phyloP scores from a whole-genome alignment of 2,888 invertebrate genomes.

The Nowickia ferox region DNA sequence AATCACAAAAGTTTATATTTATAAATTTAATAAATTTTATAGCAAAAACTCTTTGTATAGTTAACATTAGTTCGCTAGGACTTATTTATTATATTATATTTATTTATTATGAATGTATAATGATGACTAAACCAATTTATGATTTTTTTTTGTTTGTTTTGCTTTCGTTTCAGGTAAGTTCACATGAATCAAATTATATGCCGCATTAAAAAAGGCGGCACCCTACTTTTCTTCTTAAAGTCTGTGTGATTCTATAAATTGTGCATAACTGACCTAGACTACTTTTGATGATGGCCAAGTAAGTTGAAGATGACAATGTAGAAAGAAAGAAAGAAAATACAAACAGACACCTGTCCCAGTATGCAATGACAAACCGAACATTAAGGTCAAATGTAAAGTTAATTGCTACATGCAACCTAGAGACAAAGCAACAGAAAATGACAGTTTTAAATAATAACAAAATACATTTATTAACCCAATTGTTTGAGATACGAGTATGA shows the following conservation, averaged over 20 bases:
- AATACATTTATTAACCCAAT: conserved; percentile 48
- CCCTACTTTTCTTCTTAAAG: conserved; percentile 7
- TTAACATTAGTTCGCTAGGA: no score
- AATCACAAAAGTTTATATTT: no score
- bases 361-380: conserved; percentile 32
- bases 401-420: neutral
- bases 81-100: no score
- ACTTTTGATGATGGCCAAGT: conserved; percentile 44
- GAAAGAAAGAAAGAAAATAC: conserved; percentile 3
- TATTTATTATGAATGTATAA: neutral
- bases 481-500: neutral
- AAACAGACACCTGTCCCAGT: conserved; percentile 37
- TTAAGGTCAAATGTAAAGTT: conserved; percentile 50
- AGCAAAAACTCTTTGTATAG: no score
- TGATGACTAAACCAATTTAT: conserved; percentile 37
- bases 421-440: conserved; percentile 48
- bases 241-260: conserved; percentile 38
- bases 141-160: conserved; percentile 19
- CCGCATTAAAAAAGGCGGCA: neutral
- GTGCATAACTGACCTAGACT: conserved; percentile 69
- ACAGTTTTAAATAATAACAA: conserved; percentile 30
- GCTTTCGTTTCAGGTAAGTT: conserved; percentile 67
- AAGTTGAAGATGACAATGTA: conserved; percentile 18
- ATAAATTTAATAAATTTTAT: no score
- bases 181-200: conserved; percentile 38